A percentile compares a stretch with the other conserved stretches of the same genome.
Evolutionary conservation across 1,140 invertebrate genomes (phyloP).

Genomic region (Varroa destructor): DNA sequence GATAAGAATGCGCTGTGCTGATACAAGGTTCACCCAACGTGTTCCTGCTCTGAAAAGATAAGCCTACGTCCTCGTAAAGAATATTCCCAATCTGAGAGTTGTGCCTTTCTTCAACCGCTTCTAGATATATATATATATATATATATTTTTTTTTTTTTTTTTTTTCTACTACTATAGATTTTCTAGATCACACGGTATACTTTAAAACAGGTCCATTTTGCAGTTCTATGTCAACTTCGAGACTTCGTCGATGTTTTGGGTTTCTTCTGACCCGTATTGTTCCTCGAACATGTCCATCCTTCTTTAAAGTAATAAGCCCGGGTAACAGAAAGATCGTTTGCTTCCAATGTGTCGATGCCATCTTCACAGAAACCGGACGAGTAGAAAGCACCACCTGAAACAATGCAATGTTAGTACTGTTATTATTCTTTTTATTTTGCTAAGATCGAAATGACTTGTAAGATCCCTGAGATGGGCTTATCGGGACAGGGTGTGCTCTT

Average conservation of each 20-base stretch:
- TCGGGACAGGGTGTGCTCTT: neutral
- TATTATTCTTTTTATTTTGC: no score
- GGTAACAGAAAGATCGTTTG: conserved; percentile 86
- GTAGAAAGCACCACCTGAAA: conserved; percentile 43
- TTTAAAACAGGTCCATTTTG: neutral
- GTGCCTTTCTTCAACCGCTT: no score
- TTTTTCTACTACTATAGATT: no score
- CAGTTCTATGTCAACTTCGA: neutral
- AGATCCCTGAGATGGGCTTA: conserved; percentile 31
- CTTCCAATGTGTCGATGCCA: conserved; percentile 79
- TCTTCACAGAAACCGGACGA: conserved; percentile 49
- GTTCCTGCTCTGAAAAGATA: no score
- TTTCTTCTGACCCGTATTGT: conserved; percentile 27
- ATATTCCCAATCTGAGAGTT: no score
- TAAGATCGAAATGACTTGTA: no score
- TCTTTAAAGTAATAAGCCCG: conserved; percentile 53
- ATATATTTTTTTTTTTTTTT: no score
- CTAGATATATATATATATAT: no score
- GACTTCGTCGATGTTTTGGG: neutral
- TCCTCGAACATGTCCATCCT: conserved; percentile 47
- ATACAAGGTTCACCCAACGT: no score
- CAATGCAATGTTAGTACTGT: conserved; percentile 25
- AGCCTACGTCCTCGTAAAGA: no score
- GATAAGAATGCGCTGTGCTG: no score
- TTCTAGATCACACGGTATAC: neutral